These are phyloP conservation scores for Caenorhabditis sp. DNA, from an alignment of 2,888 invertebrate species.

Conservation along the genomic window DNA sequence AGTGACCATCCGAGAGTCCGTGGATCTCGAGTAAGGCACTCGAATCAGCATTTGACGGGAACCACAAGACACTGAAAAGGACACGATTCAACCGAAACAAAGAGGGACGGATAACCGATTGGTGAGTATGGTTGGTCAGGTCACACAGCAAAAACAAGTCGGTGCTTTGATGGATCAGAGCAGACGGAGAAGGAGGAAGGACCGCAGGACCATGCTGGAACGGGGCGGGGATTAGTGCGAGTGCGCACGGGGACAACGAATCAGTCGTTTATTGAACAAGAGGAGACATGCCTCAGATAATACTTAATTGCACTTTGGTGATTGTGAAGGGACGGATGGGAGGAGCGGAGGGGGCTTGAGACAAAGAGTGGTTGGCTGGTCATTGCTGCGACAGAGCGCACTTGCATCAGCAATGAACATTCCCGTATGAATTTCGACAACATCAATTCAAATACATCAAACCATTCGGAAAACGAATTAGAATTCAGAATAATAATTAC, in stretches of 20 bases:
- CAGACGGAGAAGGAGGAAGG: constrained; percentile 2
- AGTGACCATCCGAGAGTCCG: constrained; percentile 44
- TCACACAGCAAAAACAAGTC: constrained; percentile 47
- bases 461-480: constrained; percentile 42
- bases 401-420: constrained; percentile 28
- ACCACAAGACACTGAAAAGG: constrained; percentile 52
- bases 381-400: no score
- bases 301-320: constrained; percentile 41
- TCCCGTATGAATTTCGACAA: constrained; percentile 37
- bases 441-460: constrained; percentile 32
- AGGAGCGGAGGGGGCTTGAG: background rate
- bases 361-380: constrained; percentile 8
- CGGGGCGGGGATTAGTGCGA: constrained; percentile 33
- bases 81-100: background rate
- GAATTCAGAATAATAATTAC: constrained; percentile 76
- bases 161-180: constrained; percentile 14
- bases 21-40: constrained; percentile 47
- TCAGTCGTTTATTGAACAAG: constrained; percentile 6
- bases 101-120: constrained; percentile 19
- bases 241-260: constrained; percentile 17
- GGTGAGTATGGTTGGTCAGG: constrained; percentile 23
- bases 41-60: constrained; percentile 58
- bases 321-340: constrained; percentile 1
- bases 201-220: constrained; percentile 55
- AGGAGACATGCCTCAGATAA: constrained; percentile 7